These are phyloP conservation scores for Edolisoma coerulescens DNA, from an alignment of 2,113 vertebrate species.

Conservation along the genomic window DNA sequence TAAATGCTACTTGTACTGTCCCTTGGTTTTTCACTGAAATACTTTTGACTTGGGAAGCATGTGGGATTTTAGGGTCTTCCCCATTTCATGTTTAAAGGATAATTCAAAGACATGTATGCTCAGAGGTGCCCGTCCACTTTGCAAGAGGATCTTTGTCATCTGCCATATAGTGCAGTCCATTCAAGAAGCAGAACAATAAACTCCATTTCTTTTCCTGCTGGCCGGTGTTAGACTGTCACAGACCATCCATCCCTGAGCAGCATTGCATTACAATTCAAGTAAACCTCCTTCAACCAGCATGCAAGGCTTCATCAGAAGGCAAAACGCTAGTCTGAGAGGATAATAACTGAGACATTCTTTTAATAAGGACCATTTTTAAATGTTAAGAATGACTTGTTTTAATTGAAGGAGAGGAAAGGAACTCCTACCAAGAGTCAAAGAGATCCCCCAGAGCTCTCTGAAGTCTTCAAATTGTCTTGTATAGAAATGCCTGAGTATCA, in stretches of 20 bases:
- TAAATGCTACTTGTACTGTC: background rate
- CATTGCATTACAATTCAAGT: background rate
- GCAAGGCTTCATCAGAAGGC: slow-evolving; percentile 31
- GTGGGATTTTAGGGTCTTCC: background rate
- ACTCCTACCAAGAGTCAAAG: slow-evolving; percentile 37
- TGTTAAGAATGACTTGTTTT: slow-evolving; percentile 49
- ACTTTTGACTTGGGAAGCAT: background rate
- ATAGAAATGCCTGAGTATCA: background rate
- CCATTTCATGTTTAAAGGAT: background rate
- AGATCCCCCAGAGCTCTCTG: background rate
- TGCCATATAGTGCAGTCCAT: rapidly evolving
- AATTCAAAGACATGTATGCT: background rate
- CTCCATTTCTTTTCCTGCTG: background rate
- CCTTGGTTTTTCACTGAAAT: background rate
- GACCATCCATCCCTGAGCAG: background rate
- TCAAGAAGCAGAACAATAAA: background rate
- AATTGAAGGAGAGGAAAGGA: slow-evolving; percentile 47
- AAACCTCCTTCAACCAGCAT: slow-evolving; percentile 16
- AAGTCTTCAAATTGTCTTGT: background rate
- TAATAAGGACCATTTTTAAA: slow-evolving; percentile 30
- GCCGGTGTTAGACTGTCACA: background rate
- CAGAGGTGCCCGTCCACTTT: background rate
- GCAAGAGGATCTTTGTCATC: background rate
- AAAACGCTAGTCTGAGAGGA: slow-evolving; percentile 4
- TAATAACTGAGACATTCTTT: slow-evolving; percentile 46